Base-by-base conservation (phyloP, 2,888 invertebrate genomes). In the Campoletis raptor region DNA sequence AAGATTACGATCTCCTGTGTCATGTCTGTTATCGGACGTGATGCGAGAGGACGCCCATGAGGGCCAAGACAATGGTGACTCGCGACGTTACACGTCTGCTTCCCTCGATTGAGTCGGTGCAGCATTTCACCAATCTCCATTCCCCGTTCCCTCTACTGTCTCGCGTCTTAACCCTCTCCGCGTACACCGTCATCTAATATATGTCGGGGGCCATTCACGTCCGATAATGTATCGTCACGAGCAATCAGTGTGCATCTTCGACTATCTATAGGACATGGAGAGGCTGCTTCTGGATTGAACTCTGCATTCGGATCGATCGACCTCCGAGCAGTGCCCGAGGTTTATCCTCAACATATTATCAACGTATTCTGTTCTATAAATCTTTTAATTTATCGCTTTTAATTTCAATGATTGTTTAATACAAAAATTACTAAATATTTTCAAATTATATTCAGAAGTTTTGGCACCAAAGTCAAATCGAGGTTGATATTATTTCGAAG, bases 171-270 rank as follows among this genome's bases (percentile, higher is more conserved):
- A 78, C 73, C 78, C 86, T 69, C 77, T 52, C 40, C 54, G 0
- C 54, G 37, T 73, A 54, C 57, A 73, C 67, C 54, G 73, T 61
- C 12, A 61, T 64, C 40, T 81, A 83, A 87, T 83, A 85, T 85
- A 87, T 85, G 83, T 83, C 48, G 52, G 81, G 57, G 81, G 57
- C 76, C 78, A 86, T 85, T 86, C 85, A 87, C 57, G 64, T 85
- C 84, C 85, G 87, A 87, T 89, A 88, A 88, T 87, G 80, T 85
- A 89, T 85, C 86, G 86, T 79, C 85, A 85, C 72, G 82, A 87
- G 81, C 84, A 85, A 85, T 87, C 88, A 83, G 82, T 76, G 81
- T 78, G 79, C 76, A 72, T 40, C 45, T 24, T 18, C 4, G 48
- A 37, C 18, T 42, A 73, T 72, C 81, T 80, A 61, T 79, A 69